Evolutionary conservation across 2,797 vertebrate species (phyloP).

Genomic region (Chaunax sp.): DNA sequence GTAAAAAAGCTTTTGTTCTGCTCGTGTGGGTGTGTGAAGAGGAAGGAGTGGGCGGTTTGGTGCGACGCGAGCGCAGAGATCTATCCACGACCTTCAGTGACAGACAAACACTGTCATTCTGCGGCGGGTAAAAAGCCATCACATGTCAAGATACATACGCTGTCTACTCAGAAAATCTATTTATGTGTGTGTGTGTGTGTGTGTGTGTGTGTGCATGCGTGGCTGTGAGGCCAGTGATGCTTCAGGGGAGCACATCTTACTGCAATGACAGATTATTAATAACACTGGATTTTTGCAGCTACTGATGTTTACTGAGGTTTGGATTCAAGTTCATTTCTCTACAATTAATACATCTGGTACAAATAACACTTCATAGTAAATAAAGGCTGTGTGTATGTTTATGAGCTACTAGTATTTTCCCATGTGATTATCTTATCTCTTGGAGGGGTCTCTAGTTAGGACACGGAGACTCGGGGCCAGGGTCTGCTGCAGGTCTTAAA

Average conservation of each 20-base stretch:
- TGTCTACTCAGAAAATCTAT: too few relatives aligned
- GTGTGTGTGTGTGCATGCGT: constrained; percentile 4
- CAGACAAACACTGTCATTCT: constrained; percentile 30
- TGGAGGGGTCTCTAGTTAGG: constrained; percentile 8
- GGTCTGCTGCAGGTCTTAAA: too few relatives aligned
- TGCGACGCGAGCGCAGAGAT: too few relatives aligned
- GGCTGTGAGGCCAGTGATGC: constrained; percentile 13
- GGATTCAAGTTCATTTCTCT: not conserved
- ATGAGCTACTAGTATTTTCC: not conserved
- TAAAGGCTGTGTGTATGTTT: not conserved
- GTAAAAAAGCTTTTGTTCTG: too few relatives aligned
- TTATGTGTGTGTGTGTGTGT: constrained; percentile 28
- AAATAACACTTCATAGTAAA: constrained; percentile 1
- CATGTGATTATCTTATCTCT: too few relatives aligned
- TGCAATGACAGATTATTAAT: constrained; percentile 24
- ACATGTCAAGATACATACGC: constrained; percentile 47
- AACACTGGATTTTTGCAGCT: constrained; percentile 11
- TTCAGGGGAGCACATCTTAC: constrained; percentile 19
- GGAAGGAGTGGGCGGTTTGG: too few relatives aligned
- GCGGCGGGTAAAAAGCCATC: constrained; percentile 51
- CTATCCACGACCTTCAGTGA: too few relatives aligned
- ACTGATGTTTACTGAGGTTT: constrained; percentile 13
- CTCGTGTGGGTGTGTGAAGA: too few relatives aligned
- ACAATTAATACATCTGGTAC: too few relatives aligned
- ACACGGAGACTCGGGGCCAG: not conserved